Conservation (phyloP, 2,888 invertebrate species). For the Hipparchia semele region DNA sequence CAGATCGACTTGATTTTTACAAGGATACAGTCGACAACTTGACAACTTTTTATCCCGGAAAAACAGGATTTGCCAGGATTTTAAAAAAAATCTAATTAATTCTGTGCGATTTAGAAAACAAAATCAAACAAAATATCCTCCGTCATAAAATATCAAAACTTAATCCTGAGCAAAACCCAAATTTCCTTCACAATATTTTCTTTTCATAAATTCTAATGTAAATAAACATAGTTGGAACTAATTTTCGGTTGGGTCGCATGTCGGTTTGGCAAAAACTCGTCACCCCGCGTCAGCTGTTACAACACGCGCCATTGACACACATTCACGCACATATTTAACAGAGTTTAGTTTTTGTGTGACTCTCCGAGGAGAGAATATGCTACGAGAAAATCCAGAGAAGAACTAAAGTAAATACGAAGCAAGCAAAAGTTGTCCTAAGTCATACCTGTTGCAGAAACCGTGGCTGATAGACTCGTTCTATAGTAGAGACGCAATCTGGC, state of each 20-base stretch:
- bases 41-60: too few species aligned
- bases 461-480: too few species aligned
- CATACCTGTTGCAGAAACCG: too few species aligned
- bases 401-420: too few species aligned
- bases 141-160: background rate
- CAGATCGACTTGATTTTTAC: too few species aligned
- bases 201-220: constrained; percentile 19
- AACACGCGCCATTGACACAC: constrained; percentile 9
- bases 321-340: background rate
- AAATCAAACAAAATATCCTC: background rate
- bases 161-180: background rate
- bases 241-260: constrained; percentile 19
- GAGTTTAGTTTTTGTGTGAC: background rate
- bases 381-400: too few species aligned
- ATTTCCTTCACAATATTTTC: background rate
- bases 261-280: constrained; percentile 21
- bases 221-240: constrained; percentile 13
- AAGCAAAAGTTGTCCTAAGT: too few species aligned
- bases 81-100: too few species aligned
- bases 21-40: too few species aligned
- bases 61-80: too few species aligned
- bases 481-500: too few species aligned
- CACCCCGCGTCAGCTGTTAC: constrained; percentile 12
- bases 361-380: too few species aligned
- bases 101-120: background rate